These are phyloP conservation scores for Pristionchus maxplancki DNA, from an alignment of 2,888 invertebrate species.

Conservation along the genomic window DNA sequence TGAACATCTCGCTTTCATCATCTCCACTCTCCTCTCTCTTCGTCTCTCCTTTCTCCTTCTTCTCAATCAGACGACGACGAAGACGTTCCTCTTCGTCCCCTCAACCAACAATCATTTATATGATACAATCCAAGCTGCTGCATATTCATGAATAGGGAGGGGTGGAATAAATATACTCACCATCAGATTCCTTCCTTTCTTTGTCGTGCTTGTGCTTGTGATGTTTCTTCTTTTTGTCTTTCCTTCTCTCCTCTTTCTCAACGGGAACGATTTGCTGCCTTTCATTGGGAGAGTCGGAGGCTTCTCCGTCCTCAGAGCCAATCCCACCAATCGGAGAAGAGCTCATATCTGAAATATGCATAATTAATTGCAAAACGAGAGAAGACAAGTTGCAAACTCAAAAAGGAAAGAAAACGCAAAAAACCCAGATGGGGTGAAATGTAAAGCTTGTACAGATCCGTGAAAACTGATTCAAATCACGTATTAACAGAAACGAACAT, in stretches of 20 bases:
- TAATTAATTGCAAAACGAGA: background rate
- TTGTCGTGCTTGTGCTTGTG: constrained; percentile 50
- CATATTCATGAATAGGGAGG: background rate
- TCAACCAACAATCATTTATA: background rate
- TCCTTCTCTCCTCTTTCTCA: constrained; percentile 46
- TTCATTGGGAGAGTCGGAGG: constrained; percentile 45
- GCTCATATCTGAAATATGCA: background rate
- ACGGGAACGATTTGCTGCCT: background rate
- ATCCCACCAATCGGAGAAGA: constrained; percentile 38
- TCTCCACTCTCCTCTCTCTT: constrained; percentile 59
- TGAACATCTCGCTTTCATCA: constrained; percentile 64
- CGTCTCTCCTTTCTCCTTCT: constrained; percentile 49
- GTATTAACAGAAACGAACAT: no score
- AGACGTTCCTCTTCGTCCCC: constrained; percentile 52
- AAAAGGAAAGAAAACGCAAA: background rate
- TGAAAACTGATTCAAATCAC: no score
- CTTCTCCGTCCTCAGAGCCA: constrained; percentile 49
- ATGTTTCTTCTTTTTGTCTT: constrained; percentile 49
- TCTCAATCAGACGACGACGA: constrained; percentile 50
- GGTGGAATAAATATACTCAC: constrained; percentile 1
- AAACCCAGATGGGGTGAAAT: no score
- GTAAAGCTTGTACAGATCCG: background rate
- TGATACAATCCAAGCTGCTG: background rate
- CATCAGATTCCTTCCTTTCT: constrained; percentile 46
- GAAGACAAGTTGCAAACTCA: no score